These are phyloP conservation scores for Pseudomyrmex sp. DNA, from an alignment of 1,140 invertebrate species.

Conservation along the genomic window DNA sequence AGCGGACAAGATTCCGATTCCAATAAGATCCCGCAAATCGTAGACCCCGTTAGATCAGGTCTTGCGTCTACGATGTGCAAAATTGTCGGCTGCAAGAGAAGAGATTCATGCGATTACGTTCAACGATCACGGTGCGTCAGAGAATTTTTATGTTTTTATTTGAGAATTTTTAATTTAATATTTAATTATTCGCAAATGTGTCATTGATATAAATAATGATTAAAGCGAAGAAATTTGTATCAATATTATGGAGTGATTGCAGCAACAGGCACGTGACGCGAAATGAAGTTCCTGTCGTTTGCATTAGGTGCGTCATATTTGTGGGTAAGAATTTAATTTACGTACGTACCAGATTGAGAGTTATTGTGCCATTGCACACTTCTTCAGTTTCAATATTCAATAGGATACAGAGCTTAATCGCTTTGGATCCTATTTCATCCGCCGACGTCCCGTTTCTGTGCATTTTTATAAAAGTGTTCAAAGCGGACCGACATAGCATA, in stretches of 20 bases:
- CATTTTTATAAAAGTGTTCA: constrained; percentile 81
- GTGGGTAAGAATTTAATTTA: background rate
- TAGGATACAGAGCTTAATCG: constrained; percentile 84
- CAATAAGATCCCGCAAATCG: constrained; percentile 86
- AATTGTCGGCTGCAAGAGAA: constrained; percentile 84
- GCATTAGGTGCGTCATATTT: too few species aligned
- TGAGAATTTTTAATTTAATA: too few species aligned
- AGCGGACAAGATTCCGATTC: constrained; percentile 82
- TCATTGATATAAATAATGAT: too few species aligned
- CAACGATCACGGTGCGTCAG: too few species aligned
- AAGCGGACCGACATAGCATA: constrained; percentile 84
- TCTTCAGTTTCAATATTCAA: constrained; percentile 85
- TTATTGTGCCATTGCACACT: constrained; percentile 87
- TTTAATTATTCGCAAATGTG: too few species aligned
- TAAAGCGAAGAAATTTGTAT: too few species aligned
- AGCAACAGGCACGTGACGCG: too few species aligned
- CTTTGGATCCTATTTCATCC: constrained; percentile 77
- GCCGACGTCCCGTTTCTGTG: constrained; percentile 79
- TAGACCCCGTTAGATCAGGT: constrained; percentile 81
- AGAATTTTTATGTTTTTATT: too few species aligned
- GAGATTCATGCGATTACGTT: background rate
- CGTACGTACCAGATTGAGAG: constrained; percentile 85
- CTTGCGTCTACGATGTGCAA: constrained; percentile 86
- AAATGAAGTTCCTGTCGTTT: too few species aligned
- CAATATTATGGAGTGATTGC: too few species aligned